Evolutionary conservation across 2,797 vertebrate species (phyloP).

Genomic region (Rousettus madagascariensis): DNA sequence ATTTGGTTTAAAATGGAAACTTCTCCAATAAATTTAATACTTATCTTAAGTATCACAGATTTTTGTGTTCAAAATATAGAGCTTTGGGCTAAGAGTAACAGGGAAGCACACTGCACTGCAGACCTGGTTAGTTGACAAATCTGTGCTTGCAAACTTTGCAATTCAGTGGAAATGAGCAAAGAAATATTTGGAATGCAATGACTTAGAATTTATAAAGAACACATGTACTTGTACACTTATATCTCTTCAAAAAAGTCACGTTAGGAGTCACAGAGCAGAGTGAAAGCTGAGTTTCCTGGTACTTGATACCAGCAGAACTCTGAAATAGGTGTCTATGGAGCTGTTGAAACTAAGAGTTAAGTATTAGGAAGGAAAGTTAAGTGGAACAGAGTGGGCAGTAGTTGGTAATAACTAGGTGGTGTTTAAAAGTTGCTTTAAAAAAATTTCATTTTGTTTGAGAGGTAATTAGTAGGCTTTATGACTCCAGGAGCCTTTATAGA

Average conservation of each 20-base stretch:
- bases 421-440: neutral
- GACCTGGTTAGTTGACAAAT: neutral
- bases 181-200: neutral
- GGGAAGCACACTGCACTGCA: neutral
- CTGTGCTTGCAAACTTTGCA: neutral
- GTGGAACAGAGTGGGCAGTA: neutral
- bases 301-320: neutral
- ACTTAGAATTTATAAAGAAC: slow-evolving; percentile 46
- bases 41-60: slow-evolving; percentile 65
- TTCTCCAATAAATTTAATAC: slow-evolving; percentile 71
- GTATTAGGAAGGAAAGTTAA: neutral
- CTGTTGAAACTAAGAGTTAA: neutral
- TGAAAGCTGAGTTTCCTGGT: slow-evolving; percentile 28
- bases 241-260: neutral
- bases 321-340: neutral
- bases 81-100: slow-evolving; percentile 56
- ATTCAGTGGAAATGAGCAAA: slow-evolving; percentile 41
- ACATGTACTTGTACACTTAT: neutral
- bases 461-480: neutral
- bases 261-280: neutral
- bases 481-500: neutral
- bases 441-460: neutral
- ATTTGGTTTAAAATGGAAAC: slow-evolving; percentile 81
- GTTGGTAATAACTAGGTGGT: neutral
- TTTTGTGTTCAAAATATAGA: slow-evolving; percentile 71